These are phyloP conservation scores for Heterotis niloticus DNA, from an alignment of 2,113 vertebrate genomes.

Conservation along the genomic window DNA sequence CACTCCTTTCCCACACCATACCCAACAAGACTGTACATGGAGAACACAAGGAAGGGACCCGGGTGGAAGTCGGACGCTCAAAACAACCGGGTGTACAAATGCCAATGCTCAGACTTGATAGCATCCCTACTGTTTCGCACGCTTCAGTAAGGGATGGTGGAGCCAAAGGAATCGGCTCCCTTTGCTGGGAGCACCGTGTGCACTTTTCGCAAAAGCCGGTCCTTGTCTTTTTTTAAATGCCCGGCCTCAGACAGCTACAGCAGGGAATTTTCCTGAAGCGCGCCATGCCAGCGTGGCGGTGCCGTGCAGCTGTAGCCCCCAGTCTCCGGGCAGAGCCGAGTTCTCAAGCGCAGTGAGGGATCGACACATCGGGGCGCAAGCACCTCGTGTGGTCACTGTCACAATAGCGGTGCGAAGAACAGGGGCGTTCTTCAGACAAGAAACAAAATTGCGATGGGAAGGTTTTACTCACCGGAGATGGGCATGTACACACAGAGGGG, in stretches of 20 bases:
- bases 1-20: neutral
- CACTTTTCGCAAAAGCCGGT: neutral
- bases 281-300: neutral
- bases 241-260: no score
- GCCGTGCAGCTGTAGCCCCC: neutral
- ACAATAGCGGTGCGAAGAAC: neutral
- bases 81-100: neutral
- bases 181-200: no score
- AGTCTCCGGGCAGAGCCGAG: neutral
- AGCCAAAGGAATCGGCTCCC: neutral
- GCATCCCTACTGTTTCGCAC: no score
- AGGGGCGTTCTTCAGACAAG: neutral
- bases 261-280: neutral
- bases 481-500: slow-evolving; percentile 55
- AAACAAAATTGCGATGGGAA: neutral
- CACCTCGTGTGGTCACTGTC: neutral
- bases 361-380: neutral
- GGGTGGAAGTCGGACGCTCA: neutral
- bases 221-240: neutral
- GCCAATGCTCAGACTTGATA: neutral
- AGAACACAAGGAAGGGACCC: neutral
- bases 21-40: neutral
- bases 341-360: neutral
- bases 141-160: neutral
- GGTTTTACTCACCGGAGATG: slow-evolving; percentile 60